Evolutionary conservation across 2,113 vertebrate species (phyloP).

Genomic region (Psephotus haematonotus): DNA sequence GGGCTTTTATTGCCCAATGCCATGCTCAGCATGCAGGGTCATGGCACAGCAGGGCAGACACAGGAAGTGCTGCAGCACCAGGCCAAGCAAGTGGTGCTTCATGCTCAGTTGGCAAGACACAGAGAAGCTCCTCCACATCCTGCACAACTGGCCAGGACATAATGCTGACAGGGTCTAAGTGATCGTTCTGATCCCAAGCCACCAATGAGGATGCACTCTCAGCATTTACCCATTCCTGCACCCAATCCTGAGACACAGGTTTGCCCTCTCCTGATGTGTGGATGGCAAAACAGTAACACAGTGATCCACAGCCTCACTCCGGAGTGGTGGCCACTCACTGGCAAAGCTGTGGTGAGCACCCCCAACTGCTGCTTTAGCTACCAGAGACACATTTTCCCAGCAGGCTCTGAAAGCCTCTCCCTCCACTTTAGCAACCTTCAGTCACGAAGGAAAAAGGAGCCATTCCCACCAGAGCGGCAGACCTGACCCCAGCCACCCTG

Average conservation of each 20-base stretch:
- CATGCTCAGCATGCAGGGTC: too few species aligned
- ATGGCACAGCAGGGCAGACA: not conserved
- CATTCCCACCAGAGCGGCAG: not conserved
- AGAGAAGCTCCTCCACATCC: not conserved
- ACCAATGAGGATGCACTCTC: not conserved
- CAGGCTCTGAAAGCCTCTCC: not conserved
- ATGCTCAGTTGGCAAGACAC: not conserved
- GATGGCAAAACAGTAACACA: not conserved
- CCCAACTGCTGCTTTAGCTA: not conserved
- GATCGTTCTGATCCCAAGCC: not conserved
- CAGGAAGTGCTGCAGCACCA: not conserved
- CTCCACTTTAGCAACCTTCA: not conserved
- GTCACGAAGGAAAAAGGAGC: not conserved
- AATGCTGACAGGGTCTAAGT: not conserved
- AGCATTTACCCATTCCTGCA: not conserved
- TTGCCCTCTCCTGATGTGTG: not conserved
- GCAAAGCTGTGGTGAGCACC: not conserved
- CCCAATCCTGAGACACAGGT: not conserved
- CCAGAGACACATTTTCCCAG: not conserved
- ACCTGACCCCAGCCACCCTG: not conserved
- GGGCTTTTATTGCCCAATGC: not conserved
- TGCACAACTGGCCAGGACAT: not conserved
- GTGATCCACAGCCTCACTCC: not conserved
- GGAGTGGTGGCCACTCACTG: not conserved
- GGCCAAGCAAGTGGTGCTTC: not conserved